A percentile compares a stretch with the other conserved stretches of the same genome.
Evolutionary conservation across 2,888 invertebrate genomes (phyloP).

Genomic region (Ennomos erosarius): DNA sequence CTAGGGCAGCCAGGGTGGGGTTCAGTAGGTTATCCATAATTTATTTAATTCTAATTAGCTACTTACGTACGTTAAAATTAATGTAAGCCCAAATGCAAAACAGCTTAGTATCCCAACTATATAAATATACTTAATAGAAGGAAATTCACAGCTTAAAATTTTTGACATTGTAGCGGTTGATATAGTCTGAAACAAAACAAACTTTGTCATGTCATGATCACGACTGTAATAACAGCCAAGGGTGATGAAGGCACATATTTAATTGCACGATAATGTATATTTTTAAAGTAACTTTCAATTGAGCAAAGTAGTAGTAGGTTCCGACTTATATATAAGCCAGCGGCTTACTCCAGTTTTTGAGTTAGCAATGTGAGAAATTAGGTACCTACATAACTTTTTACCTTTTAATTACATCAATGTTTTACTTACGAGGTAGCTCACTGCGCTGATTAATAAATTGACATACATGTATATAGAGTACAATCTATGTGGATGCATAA

Average conservation of each 20-base stretch:
- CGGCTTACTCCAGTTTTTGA: too few species aligned
- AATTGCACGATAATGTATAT: too few species aligned
- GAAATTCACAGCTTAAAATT: constrained; percentile 62
- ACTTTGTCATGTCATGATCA: not conserved
- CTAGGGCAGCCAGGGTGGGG: too few species aligned
- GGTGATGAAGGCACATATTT: too few species aligned
- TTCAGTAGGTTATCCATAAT: constrained; percentile 19
- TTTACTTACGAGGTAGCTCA: constrained; percentile 56
- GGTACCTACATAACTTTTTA: too few species aligned
- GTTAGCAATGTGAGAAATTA: too few species aligned
- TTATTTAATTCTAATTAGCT: constrained; percentile 10
- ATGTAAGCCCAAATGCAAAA: constrained; percentile 56
- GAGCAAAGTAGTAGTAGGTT: too few species aligned
- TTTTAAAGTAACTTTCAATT: too few species aligned
- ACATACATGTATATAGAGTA: constrained; percentile 58
- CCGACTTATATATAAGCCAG: too few species aligned
- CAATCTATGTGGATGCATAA: constrained; percentile 58
- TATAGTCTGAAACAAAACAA: constrained; percentile 57
- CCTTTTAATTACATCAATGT: too few species aligned
- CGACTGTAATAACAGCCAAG: too few species aligned
- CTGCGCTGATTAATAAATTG: constrained; percentile 52
- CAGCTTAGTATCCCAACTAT: constrained; percentile 66
- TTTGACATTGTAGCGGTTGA: constrained; percentile 60
- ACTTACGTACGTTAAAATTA: constrained; percentile 57
- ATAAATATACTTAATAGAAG: constrained; percentile 63